These are phyloP conservation scores for Diadophis punctatus DNA, from an alignment of 2,113 vertebrate species.

Conservation along the genomic window DNA sequence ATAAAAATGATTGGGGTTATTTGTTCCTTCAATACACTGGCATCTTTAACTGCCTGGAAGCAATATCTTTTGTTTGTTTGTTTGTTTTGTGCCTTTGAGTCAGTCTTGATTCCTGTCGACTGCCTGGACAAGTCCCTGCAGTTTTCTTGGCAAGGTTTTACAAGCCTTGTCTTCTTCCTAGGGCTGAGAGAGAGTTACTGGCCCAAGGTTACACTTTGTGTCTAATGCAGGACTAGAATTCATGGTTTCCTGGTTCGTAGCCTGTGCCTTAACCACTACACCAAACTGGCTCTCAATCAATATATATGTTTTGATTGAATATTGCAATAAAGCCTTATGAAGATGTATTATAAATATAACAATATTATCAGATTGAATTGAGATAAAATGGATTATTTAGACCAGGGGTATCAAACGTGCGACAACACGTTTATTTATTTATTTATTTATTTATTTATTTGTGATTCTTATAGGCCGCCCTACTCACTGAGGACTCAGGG, in stretches of 20 bases:
- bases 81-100: not conserved
- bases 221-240: not conserved
- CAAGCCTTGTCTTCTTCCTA: not conserved
- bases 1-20: not conserved
- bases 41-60: not conserved
- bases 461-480: too few species aligned
- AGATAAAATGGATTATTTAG: not conserved
- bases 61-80: not conserved
- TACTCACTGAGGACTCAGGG: too few species aligned
- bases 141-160: not conserved
- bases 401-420: too few species aligned
- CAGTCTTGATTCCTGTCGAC: not conserved
- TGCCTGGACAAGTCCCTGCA: not conserved
- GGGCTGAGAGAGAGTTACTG: not conserved
- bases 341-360: not conserved
- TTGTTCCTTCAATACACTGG: not conserved
- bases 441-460: too few species aligned
- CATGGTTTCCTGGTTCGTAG: not conserved
- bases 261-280: not conserved
- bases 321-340: not conserved
- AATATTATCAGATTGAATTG: not conserved
- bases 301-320: not conserved
- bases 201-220: not conserved
- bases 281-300: not conserved
- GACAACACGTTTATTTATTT: too few species aligned